Conservation (phyloP, 2,113 vertebrate genomes). For the Antechinus stuartii region DNA sequence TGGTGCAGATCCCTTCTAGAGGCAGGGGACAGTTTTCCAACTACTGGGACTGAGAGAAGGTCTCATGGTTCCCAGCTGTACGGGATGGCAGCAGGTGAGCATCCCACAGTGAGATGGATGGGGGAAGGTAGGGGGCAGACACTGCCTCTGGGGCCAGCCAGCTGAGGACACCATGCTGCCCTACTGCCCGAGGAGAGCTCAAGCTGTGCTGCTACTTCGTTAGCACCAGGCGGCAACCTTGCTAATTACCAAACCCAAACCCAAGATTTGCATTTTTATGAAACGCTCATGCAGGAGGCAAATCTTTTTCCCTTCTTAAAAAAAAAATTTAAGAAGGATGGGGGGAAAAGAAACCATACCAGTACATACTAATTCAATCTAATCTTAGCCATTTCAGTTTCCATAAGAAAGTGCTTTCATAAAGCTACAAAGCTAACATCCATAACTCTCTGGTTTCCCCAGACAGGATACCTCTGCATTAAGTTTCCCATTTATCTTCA, state of each 20-base stretch:
- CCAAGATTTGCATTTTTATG: conserved; percentile 85
- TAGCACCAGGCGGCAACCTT: conserved; percentile 72
- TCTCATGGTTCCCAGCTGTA: not conserved
- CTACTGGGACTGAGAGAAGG: not conserved
- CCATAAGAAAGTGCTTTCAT: conserved; percentile 75
- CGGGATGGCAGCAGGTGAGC: not conserved
- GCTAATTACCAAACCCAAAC: conserved; percentile 84
- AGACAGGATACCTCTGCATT: conserved; percentile 70
- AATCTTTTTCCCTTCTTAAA: conserved; percentile 77
- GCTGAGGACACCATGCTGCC: conserved; percentile 27
- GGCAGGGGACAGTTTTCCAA: not conserved
- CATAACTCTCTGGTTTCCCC: conserved; percentile 66
- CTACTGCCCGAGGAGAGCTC: conserved; percentile 48
- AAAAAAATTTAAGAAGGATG: conserved; percentile 76
- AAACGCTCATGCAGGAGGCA: conserved; percentile 80
- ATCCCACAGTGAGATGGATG: not conserved
- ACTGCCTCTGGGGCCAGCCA: not conserved
- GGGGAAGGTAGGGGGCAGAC: not conserved
- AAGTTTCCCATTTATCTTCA: conserved; percentile 50
- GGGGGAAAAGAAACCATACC: conserved; percentile 65
- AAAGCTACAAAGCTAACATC: conserved; percentile 78
- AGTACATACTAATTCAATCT: conserved; percentile 82
- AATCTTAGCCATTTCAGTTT: conserved; percentile 82
- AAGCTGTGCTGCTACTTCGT: conserved; percentile 67
- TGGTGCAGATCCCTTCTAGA: not conserved